Evolutionary conservation across 2,888 invertebrate species (phyloP).

Genomic region (Ochlodes sylvanus): DNA sequence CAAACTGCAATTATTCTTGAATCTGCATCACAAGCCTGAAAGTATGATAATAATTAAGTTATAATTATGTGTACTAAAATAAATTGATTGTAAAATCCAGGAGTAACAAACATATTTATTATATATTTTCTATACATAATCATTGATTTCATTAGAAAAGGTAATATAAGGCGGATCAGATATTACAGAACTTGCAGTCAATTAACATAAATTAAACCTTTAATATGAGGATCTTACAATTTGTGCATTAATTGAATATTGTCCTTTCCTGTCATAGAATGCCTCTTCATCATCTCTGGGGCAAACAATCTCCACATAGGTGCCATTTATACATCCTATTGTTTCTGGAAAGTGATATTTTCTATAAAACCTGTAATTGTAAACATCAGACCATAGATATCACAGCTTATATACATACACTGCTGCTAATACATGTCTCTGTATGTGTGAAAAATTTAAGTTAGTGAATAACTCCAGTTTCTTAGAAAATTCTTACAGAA

Average conservation of each 20-base stretch:
- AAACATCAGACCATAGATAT: not conserved
- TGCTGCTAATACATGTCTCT: no score
- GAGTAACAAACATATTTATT: no score
- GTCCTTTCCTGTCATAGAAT: conserved; percentile 63
- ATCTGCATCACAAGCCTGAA: conserved; percentile 65
- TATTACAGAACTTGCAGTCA: no score
- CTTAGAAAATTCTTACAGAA: no score
- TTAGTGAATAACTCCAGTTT: not conserved
- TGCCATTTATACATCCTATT: conserved; percentile 63
- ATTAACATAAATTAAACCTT: not conserved
- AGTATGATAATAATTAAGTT: conserved; percentile 25
- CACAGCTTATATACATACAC: no score
- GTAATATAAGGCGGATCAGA: no score
- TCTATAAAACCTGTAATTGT: conserved; percentile 58
- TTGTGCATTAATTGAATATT: conserved; percentile 66
- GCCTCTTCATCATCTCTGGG: conserved; percentile 68
- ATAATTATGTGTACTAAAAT: no score
- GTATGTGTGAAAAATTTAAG: not conserved
- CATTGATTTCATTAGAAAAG: no score
- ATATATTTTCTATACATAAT: no score
- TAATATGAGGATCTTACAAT: conserved; percentile 51
- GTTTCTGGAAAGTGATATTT: conserved; percentile 68
- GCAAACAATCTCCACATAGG: conserved; percentile 63
- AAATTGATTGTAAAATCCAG: no score
- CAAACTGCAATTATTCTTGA: conserved; percentile 62